Conservation (phyloP, 2,113 vertebrate species). For the Lota lota region DNA sequence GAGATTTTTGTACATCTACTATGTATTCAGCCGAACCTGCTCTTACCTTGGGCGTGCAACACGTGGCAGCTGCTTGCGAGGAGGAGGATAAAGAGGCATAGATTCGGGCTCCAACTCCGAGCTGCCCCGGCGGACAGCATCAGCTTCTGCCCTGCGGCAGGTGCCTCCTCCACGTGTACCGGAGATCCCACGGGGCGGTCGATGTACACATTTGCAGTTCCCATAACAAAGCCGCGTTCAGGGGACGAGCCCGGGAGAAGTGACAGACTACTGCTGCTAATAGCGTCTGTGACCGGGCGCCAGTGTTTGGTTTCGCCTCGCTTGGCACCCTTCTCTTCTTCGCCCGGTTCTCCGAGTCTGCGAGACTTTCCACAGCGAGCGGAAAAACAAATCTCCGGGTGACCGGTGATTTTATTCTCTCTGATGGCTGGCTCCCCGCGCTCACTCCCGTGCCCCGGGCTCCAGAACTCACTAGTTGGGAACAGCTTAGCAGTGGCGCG, state of each 20-base stretch:
- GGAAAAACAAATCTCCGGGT: slow-evolving; percentile 21
- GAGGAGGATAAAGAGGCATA: slow-evolving; percentile 46
- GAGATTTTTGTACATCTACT: no score
- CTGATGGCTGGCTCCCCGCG: no score
- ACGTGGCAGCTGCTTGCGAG: slow-evolving; percentile 62
- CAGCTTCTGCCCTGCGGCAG: slow-evolving; percentile 21
- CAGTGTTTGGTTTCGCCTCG: no score
- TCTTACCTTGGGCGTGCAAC: slow-evolving; percentile 73
- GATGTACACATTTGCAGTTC: no score
- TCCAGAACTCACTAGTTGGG: slow-evolving; percentile 31
- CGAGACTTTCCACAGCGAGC: neutral
- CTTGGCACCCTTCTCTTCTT: neutral
- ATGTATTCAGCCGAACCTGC: neutral
- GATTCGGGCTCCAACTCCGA: slow-evolving; percentile 28
- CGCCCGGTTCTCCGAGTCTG: neutral
- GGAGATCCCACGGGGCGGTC: neutral
- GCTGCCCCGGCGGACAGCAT: slow-evolving; percentile 15
- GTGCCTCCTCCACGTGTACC: slow-evolving; percentile 22
- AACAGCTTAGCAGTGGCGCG: neutral
- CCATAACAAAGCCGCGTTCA: no score
- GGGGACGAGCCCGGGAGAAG: neutral
- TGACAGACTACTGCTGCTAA: neutral
- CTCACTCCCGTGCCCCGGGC: slow-evolving; percentile 13
- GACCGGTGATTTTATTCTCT: slow-evolving; percentile 15
- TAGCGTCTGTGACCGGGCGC: no score